Percentiles rank a stretch among this genome's conserved stretches.
phyloP scores from a whole-genome alignment of 1,140 invertebrate species.

The Kradibia gibbosae region DNA sequence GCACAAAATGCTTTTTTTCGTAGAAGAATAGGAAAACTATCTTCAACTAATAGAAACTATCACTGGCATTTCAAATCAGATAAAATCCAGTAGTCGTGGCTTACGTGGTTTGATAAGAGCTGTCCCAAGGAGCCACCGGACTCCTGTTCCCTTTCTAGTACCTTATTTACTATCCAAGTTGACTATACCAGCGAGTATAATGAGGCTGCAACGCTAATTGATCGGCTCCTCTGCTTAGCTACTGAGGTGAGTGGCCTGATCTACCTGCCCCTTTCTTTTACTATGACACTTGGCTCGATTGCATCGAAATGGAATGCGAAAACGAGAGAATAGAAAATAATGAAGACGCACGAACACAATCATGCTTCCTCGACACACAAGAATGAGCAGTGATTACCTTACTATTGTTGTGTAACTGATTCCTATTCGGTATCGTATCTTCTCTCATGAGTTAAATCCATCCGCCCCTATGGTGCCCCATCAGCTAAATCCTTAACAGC shows the following conservation, averaged over 20 bases:
- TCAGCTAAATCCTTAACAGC: not conserved
- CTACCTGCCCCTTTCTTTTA: not conserved
- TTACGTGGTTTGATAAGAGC: not conserved
- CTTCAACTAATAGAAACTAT: constrained; percentile 13
- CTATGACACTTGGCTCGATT: constrained; percentile 3
- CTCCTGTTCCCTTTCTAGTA: not conserved
- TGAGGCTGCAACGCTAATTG: constrained; percentile 61
- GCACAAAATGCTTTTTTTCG: not conserved
- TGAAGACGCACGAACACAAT: constrained; percentile 64
- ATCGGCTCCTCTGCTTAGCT: constrained; percentile 54
- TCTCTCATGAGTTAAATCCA: not conserved
- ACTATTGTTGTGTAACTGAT: constrained; percentile 1
- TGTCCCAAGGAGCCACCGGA: not conserved
- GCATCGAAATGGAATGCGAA: constrained; percentile 8
- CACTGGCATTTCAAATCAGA: constrained; percentile 1
- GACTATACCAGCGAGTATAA: constrained; percentile 52
- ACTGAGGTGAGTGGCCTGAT: not conserved
- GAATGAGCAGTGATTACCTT: not conserved
- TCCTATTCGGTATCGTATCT: not conserved
- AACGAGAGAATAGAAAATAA: constrained; percentile 51
- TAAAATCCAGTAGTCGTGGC: constrained; percentile 13
- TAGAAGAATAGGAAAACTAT: not conserved
- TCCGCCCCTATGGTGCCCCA: not conserved
- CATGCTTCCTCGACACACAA: constrained; percentile 56
- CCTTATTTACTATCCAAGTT: not conserved